Evolutionary conservation across 2,113 vertebrate species (phyloP).

Genomic region (Pionites leucogaster): DNA sequence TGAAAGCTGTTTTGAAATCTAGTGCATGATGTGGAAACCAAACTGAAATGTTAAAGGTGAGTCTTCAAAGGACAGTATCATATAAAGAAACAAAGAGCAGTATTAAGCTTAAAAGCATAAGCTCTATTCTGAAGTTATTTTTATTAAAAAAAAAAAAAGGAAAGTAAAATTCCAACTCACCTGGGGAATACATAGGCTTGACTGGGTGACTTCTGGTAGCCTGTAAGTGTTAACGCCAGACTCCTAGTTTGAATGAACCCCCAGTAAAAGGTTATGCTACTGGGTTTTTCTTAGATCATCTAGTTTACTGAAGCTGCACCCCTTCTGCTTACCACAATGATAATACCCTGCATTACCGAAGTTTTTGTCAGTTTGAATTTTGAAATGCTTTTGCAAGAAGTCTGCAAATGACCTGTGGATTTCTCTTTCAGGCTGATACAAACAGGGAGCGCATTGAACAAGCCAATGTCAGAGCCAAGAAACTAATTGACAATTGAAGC

Average conservation of each 20-base stretch:
- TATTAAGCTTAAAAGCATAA: not conserved
- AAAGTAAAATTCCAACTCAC: not conserved
- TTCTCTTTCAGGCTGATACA: slow-evolving; percentile 86
- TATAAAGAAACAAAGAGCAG: not conserved
- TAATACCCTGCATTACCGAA: not conserved
- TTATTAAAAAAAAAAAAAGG: not conserved
- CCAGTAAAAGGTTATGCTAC: not conserved
- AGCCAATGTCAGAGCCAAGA: slow-evolving; percentile 92
- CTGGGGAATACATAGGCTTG: not conserved
- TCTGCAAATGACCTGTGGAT: not conserved
- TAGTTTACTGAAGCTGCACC: not conserved
- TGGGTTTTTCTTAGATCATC: not conserved
- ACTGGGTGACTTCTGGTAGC: not conserved
- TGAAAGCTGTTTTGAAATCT: not conserved
- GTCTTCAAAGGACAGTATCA: not conserved
- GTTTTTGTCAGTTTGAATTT: not conserved
- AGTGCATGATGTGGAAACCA: not conserved
- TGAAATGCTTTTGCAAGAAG: not conserved
- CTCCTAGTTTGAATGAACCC: not conserved
- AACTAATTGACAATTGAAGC: slow-evolving; percentile 84
- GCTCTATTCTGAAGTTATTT: not conserved
- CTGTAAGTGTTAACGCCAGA: not conserved
- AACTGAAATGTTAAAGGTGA: not conserved
- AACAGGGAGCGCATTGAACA: slow-evolving; percentile 90
- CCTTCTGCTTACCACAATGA: not conserved